These are phyloP conservation scores for Agrochola macilenta DNA, from an alignment of 2,888 invertebrate species.

Conservation along the genomic window DNA sequence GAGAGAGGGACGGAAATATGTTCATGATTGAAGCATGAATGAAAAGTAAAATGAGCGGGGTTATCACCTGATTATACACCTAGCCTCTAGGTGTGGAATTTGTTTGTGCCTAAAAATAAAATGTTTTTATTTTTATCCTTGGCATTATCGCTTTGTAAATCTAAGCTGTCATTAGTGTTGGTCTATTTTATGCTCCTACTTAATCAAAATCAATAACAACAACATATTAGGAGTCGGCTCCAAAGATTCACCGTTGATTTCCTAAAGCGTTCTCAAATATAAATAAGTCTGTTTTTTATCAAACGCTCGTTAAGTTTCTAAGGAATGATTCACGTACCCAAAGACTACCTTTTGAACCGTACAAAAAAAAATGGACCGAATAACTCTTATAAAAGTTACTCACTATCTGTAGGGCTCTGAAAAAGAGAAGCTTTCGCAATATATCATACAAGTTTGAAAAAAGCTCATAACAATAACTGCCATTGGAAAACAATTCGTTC, in stretches of 20 bases:
- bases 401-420: slow-evolving; percentile 15
- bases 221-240: slow-evolving; percentile 10
- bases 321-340: slow-evolving; percentile 40
- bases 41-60: slow-evolving; percentile 9
- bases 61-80: slow-evolving; percentile 21
- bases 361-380: slow-evolving; percentile 40
- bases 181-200: slow-evolving; percentile 12
- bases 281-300: slow-evolving; percentile 50
- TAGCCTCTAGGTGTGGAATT: not conserved
- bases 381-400: slow-evolving; percentile 18
- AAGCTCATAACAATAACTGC: slow-evolving; percentile 42
- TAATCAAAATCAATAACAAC: slow-evolving; percentile 27
- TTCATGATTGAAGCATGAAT: slow-evolving; percentile 35
- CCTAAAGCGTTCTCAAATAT: slow-evolving; percentile 27
- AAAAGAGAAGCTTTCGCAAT: slow-evolving; percentile 47
- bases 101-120: slow-evolving; percentile 25
- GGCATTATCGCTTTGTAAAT: slow-evolving; percentile 4
- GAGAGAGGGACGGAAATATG: slow-evolving; percentile 15
- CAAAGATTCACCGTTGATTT: slow-evolving; percentile 13
- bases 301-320: slow-evolving; percentile 29
- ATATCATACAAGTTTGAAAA: slow-evolving; percentile 59
- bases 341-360: slow-evolving; percentile 20
- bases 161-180: slow-evolving; percentile 10
- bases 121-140: slow-evolving; percentile 3
- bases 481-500: slow-evolving; percentile 68